Percentiles rank a stretch among this genome's conserved stretches.
Conservation (phyloP, 2,888 invertebrate species). For the Prenolepis imparis region DNA sequence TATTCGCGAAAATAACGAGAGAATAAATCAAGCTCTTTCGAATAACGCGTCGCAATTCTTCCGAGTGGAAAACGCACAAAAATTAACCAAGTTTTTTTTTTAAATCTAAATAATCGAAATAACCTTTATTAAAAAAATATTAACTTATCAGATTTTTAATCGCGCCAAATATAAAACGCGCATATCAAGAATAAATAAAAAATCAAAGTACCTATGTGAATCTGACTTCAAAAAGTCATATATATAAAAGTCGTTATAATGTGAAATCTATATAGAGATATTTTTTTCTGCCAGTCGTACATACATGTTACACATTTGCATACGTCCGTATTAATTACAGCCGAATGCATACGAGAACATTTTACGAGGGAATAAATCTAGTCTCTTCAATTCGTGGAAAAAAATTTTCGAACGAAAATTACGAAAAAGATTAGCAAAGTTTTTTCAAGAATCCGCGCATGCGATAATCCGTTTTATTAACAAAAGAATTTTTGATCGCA, state of each 20-base stretch:
- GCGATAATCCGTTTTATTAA: slow-evolving; percentile 1
- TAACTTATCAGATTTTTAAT: neutral
- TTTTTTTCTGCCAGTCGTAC: slow-evolving; percentile 12
- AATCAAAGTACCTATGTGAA: neutral
- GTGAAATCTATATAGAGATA: neutral
- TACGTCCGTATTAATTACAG: slow-evolving; percentile 43
- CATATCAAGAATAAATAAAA: neutral
- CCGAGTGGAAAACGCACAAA: neutral
- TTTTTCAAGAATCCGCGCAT: slow-evolving; percentile 1
- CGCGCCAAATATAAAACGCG: neutral
- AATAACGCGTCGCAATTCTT: neutral
- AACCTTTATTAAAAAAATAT: neutral
- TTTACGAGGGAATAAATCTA: slow-evolving; percentile 17
- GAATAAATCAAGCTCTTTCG: neutral
- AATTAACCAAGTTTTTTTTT: neutral
- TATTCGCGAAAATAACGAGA: slow-evolving; percentile 16
- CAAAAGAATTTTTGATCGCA: neutral
- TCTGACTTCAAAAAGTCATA: neutral
- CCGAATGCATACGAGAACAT: neutral
- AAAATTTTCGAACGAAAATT: neutral
- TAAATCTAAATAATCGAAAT: neutral
- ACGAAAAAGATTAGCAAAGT: neutral
- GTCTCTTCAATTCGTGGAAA: neutral
- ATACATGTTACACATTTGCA: slow-evolving; percentile 31
- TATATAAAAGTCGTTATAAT: neutral